Conservation (phyloP, 2,797 vertebrate genomes). For the Micrastur ruficollis region DNA sequence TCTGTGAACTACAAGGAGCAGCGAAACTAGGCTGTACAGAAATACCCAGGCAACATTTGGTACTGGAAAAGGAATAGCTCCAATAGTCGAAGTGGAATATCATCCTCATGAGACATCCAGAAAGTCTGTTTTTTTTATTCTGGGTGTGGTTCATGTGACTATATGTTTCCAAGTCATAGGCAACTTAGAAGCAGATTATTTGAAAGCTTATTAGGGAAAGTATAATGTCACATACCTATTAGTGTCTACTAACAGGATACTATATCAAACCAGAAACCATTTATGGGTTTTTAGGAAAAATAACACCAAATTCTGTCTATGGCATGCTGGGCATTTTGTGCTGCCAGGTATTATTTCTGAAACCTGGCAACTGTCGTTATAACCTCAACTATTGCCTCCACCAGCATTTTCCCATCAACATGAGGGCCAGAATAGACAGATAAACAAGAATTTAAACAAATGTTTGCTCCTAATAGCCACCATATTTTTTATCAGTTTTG, state of each 20-base stretch:
- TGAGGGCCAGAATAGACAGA: neutral
- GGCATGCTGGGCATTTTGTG: neutral
- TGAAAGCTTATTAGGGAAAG: neutral
- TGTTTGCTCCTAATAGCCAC: neutral
- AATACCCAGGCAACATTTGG: neutral
- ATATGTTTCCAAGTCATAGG: neutral
- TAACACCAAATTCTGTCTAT: neutral
- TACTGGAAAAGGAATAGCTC: neutral
- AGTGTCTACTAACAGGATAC: neutral
- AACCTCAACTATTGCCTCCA: neutral
- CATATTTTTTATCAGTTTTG: neutral
- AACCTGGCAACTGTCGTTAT: neutral
- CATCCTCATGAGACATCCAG: fast-evolving
- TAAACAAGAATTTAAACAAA: neutral
- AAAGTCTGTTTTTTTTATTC: neutral
- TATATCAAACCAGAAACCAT: neutral
- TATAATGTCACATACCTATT: neutral
- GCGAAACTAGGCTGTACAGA: neutral
- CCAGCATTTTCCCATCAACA: neutral
- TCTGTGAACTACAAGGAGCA: neutral
- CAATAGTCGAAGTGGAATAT: neutral
- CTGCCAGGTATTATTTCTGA: neutral
- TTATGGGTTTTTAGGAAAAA: neutral
- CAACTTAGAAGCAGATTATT: neutral
- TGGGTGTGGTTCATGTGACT: neutral